A percentile compares a stretch with the other conserved stretches of the same genome.
These are phyloP conservation scores for Herminia tarsipennalis DNA, from an alignment of 2,888 invertebrate genomes.

Conservation along the genomic window DNA sequence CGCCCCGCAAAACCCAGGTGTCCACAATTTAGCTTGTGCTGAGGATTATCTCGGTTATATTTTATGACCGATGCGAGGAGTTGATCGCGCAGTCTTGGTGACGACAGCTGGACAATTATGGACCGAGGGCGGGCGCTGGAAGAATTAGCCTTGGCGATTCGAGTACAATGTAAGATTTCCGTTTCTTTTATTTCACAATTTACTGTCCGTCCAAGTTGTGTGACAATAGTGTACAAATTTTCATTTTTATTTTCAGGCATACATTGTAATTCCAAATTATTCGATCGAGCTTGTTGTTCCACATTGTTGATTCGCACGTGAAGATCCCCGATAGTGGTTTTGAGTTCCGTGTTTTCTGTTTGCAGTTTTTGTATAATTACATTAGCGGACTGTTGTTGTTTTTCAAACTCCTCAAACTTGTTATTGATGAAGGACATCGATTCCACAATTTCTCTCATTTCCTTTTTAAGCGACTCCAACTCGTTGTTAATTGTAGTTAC, in stretches of 20 bases:
- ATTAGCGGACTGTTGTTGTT: too few relatives aligned
- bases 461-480: conserved; percentile 1
- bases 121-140: conserved; percentile 3
- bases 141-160: conserved; percentile 1
- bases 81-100: conserved; percentile 6
- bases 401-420: conserved; percentile 6
- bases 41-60: conserved; percentile 1
- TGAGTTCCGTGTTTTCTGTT: too few relatives aligned
- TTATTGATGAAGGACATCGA: conserved; percentile 4
- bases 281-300: too few relatives aligned
- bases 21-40: neutral
- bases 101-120: conserved; percentile 1
- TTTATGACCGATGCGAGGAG: conserved; percentile 4
- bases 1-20: neutral
- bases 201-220: too few relatives aligned
- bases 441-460: neutral
- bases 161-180: conserved; percentile 1
- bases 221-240: too few relatives aligned
- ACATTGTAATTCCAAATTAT: too few relatives aligned
- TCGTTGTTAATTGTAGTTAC: neutral
- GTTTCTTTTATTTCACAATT: neutral
- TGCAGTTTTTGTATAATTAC: too few relatives aligned
- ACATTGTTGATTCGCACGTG: too few relatives aligned
- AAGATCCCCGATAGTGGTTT: too few relatives aligned
- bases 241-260: too few relatives aligned